Conservation (phyloP, 2,113 vertebrate species). For the Phylloscopus whistleri region DNA sequence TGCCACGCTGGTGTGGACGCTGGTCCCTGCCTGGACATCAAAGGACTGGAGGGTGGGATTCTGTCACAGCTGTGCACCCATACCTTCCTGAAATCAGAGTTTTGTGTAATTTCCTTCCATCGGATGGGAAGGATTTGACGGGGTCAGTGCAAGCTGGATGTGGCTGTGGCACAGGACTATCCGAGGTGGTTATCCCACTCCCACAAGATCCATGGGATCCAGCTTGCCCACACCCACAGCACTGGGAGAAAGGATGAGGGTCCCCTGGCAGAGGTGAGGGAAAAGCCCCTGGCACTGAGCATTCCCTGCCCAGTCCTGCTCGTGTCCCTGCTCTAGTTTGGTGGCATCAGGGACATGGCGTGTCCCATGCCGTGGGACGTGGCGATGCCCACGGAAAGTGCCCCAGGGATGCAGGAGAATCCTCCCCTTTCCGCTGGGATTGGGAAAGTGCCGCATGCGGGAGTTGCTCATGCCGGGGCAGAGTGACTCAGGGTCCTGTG, state of each 20-base stretch:
- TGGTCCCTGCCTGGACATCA: background rate
- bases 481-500: constrained; percentile 22
- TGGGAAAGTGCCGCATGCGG: background rate
- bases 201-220: background rate
- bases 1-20: accelerated
- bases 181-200: accelerated
- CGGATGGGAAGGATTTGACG: accelerated
- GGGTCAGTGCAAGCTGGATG: accelerated
- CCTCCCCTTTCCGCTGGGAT: background rate
- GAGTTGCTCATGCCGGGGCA: background rate
- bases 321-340: accelerated
- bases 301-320: background rate
- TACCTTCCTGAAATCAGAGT: accelerated
- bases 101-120: accelerated
- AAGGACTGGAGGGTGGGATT: background rate
- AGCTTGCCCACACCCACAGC: background rate
- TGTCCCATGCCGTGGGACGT: accelerated
- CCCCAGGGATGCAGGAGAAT: background rate
- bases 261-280: background rate
- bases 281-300: background rate
- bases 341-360: background rate
- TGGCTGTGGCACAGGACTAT: accelerated
- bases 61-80: accelerated
- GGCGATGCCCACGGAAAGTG: background rate
- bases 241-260: background rate